Conservation (phyloP, 2,797 vertebrate genomes). For the Pterois miles region DNA sequence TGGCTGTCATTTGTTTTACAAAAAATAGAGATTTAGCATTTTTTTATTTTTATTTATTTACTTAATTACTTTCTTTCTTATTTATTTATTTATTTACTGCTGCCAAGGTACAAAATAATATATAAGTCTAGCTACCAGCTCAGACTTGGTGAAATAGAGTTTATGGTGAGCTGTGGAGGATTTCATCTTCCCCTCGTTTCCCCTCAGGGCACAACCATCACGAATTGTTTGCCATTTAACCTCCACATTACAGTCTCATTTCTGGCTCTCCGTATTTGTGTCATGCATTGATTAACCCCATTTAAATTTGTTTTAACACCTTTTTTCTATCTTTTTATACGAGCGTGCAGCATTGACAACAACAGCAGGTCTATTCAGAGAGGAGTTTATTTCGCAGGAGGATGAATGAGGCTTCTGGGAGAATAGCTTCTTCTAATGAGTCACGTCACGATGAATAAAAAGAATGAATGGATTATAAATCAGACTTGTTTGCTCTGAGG, state of each 20-base stretch:
- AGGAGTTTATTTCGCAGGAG: constrained; percentile 18
- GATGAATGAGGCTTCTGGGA: constrained; percentile 28
- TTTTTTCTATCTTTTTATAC: background rate
- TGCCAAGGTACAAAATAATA: background rate
- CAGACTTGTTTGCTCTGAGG: background rate
- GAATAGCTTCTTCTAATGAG: background rate
- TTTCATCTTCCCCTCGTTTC: constrained; percentile 46
- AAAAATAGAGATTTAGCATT: background rate
- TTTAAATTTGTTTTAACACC: constrained; percentile 36
- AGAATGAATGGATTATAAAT: background rate
- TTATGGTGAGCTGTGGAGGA: constrained; percentile 23
- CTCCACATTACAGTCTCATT: constrained; percentile 60
- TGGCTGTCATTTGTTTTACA: background rate
- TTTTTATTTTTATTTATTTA: background rate
- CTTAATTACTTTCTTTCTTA: background rate
- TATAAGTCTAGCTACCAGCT: background rate
- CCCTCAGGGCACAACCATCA: constrained; percentile 62
- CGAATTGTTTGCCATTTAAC: constrained; percentile 69
- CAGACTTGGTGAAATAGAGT: constrained; percentile 28
- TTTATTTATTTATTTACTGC: background rate
- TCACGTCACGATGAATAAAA: constrained; percentile 3
- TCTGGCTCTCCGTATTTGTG: constrained; percentile 39
- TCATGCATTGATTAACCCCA: constrained; percentile 62
- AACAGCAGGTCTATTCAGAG: constrained; percentile 11
- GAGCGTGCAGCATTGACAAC: constrained; percentile 9